Evolutionary conservation across 2,113 vertebrate species (phyloP), one percentile per base, ranked within the genome.

Genomic region (Melanostigma gelatinosum): DNA sequence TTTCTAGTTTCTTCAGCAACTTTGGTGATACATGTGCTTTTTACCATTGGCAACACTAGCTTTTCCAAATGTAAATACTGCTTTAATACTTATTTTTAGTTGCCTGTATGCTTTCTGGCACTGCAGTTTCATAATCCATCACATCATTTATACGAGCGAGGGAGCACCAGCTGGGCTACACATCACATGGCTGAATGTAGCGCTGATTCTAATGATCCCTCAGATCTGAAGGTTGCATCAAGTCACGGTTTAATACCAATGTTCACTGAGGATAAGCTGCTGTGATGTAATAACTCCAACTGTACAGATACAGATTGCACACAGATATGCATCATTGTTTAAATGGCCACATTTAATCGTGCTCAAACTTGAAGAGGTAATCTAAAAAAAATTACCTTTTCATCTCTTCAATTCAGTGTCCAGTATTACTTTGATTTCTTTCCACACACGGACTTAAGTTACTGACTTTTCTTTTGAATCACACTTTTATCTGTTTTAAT

Each of bases 211-310:
- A 70, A 85, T 87, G 20, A 79, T 75, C 79, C 67, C 72, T 64
- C 75, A 52, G 48, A 63, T 69, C 72, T 91, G 40, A 72, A 85
- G 77, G 62, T 79, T 76, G 20, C 3, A 71, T 79, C 69, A 75
- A 63, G 48, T 68, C 32, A 79, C 46, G 42, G 52, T 85, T 84
- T 89, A 87, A 80, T 84, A 69, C 71, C 27, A 20, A 12, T 82
- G 65, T 72, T 48, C 62, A 8, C 13, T 34, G 57, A 72, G 48
- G 76, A 79, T 87, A 86, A 77, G 77, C 83, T 86, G 72, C 75
- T 72, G 62, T 88, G 77, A 88, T 86, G 77, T 84, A 89, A 87
- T 77, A 79, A 40, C 36, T 65, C 58, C 54, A 78, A 44, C 20
- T 64, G 29, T 62, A 79, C 48, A 74, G 36, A 58, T 57, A 77